Percentiles rank a stretch among this genome's conserved stretches.
Evolutionary conservation across 2,797 vertebrate genomes (phyloP).

Genomic region (Sebastes trivittatus): DNA sequence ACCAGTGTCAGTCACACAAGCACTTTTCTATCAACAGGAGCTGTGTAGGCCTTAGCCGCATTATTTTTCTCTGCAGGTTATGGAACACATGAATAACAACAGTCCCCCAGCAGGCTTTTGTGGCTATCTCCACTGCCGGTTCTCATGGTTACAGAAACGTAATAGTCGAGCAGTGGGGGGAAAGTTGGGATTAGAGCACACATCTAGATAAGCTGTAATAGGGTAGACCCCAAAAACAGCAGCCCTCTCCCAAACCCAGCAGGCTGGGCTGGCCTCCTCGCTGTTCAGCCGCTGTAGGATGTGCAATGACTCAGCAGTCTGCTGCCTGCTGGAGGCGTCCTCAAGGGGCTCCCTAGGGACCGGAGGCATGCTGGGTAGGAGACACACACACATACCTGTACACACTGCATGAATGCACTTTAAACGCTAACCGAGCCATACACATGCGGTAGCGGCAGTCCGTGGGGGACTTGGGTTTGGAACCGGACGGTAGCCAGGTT

Average conservation of each 20-base stretch:
- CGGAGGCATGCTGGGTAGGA: constrained; percentile 38
- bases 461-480: neutral
- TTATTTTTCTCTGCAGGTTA: constrained; percentile 61
- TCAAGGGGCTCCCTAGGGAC: constrained; percentile 60
- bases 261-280: constrained; percentile 33
- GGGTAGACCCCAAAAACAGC: constrained; percentile 55
- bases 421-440: neutral
- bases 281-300: constrained; percentile 56
- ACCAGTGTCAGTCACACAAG: constrained; percentile 44
- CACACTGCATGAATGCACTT: constrained; percentile 25
- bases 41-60: constrained; percentile 22
- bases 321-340: constrained; percentile 54
- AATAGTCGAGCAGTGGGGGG: constrained; percentile 39
- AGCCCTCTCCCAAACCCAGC: constrained; percentile 47
- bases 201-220: constrained; percentile 66
- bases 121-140: constrained; percentile 42
- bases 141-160: constrained; percentile 61
- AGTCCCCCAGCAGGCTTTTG: constrained; percentile 36
- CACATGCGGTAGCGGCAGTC: neutral
- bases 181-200: constrained; percentile 57
- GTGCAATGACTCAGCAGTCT: constrained; percentile 73
- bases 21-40: constrained; percentile 47
- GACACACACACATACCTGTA: constrained; percentile 23
- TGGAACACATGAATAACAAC: constrained; percentile 55
- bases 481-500: neutral